A percentile compares a stretch with the other conserved stretches of the same genome.
Evolutionary conservation across 1,140 invertebrate species (phyloP).

Genomic region (Cyphomyrmex costatus): DNA sequence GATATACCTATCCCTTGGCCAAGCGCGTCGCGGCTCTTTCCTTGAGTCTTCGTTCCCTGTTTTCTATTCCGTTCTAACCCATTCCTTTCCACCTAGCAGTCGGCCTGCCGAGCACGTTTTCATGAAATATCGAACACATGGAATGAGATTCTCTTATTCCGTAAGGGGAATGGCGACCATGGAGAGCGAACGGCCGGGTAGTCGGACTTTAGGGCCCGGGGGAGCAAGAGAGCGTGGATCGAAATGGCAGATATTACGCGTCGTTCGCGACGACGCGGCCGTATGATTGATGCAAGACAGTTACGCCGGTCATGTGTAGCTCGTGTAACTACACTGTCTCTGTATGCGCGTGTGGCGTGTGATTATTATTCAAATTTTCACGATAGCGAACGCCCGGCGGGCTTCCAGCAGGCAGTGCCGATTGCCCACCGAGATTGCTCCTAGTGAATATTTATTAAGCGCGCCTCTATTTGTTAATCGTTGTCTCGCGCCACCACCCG

Average conservation of each 20-base stretch:
- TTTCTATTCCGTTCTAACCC: constrained; percentile 58
- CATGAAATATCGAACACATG: constrained; percentile 82
- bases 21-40: constrained; percentile 69
- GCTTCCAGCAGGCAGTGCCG: constrained; percentile 45
- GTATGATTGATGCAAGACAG: constrained; percentile 66
- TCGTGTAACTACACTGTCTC: neutral
- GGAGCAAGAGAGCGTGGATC: constrained; percentile 58
- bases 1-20: constrained; percentile 78
- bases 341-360: neutral
- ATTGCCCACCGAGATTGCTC: constrained; percentile 50
- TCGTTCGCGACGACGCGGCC: constrained; percentile 56
- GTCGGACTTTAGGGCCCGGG: constrained; percentile 21
- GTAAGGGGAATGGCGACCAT: constrained; percentile 35
- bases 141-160: constrained; percentile 81
- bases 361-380: constrained; percentile 65
- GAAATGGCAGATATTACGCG: constrained; percentile 65
- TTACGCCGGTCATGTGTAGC: constrained; percentile 5
- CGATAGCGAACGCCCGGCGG: constrained; percentile 42
- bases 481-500: constrained; percentile 20
- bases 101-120: constrained; percentile 74
- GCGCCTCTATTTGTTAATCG: constrained; percentile 55
- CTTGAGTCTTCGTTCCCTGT: constrained; percentile 66
- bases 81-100: constrained; percentile 55
- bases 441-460: constrained; percentile 62
- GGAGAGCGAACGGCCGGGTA: constrained; percentile 3